Evolutionary conservation across 1,140 invertebrate genomes (phyloP), one percentile per base, ranked within the genome.

Genomic region (Aphelenchoides avenae): DNA sequence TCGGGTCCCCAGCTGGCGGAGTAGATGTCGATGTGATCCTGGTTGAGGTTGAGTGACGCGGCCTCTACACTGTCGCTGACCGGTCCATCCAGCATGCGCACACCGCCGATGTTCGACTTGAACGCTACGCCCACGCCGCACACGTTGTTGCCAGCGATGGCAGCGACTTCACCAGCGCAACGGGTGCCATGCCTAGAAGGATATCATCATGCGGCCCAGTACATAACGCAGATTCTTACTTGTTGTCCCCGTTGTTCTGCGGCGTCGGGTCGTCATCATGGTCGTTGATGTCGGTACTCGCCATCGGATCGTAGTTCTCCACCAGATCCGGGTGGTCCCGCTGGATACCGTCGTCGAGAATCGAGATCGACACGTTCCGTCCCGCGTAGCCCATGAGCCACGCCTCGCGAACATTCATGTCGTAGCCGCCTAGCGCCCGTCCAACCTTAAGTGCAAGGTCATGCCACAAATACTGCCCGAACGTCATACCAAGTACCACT

Each of bases 1-100:
- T 94, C 90, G n/a, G 91, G 91, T 13, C 93, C 94, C 94, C 94
- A 98, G 11, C 89, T 93, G 0, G 93, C 93, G 73, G 89, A 92
- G 79, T 97, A 98, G 66, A 98, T 95, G 77, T 98, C 89, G 52
- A 98, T 93, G 77, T 96, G 89, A 74, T 96, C 86, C 24, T 89
- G 88, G 80, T 94, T 93, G 18, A 93, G 83, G 55, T 89, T 90
- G 2, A 99, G 81, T 22, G 72, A 70, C 56, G 88, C 82, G 0
- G 94, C 94, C 81, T 98, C 94, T 13, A 98, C 91, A 0, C 89
- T 89, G 81, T 98, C 94, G 4, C 91, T 97, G 3, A 98, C 93
- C 75, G 94, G 90, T 33, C 93, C 94, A 76, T 98, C 93, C 64
- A 98, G 78, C 93, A 98, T 97, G 29, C 92, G 84, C 1, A 98